phyloP scores from a whole-genome alignment of 2,888 invertebrate genomes.

The Cryptus viduatorius region DNA sequence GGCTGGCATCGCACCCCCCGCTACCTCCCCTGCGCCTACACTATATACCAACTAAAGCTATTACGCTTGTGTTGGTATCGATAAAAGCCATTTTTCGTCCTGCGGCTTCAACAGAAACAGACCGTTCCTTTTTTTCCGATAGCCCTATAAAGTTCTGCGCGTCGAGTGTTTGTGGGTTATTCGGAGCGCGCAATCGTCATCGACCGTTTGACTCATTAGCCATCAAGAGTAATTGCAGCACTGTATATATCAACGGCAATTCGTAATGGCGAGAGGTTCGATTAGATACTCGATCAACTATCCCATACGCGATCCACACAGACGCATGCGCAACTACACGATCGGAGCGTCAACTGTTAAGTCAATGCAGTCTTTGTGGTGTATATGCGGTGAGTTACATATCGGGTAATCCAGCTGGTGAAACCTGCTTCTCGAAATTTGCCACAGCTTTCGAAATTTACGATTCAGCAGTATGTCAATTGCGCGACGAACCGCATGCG shows the following conservation, averaged over 20 bases:
- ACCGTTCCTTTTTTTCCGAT: too few species aligned
- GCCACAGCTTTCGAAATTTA: constrained; percentile 57
- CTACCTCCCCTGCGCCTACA: constrained; percentile 50
- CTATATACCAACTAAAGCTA: neutral
- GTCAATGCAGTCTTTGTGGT: neutral
- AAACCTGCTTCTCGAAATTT: constrained; percentile 51
- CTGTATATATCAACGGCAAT: constrained; percentile 34
- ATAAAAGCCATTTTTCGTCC: constrained; percentile 28
- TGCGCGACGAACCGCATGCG: constrained; percentile 10
- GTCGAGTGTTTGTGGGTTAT: neutral
- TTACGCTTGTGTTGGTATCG: neutral
- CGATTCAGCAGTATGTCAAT: constrained; percentile 54
- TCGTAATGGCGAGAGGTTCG: constrained; percentile 53
- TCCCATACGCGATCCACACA: neutral
- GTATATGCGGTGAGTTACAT: neutral
- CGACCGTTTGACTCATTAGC: constrained; percentile 62
- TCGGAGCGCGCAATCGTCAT: constrained; percentile 32
- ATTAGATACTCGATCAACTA: constrained; percentile 60
- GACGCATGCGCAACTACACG: neutral
- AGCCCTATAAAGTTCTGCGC: neutral
- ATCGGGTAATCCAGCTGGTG: constrained; percentile 1
- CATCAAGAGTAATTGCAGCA: constrained; percentile 59
- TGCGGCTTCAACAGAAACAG: too few species aligned
- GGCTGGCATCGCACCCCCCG: constrained; percentile 39
- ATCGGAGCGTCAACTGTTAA: neutral